phyloP scores from a whole-genome alignment of 2,797 vertebrate genomes.

The Mormyrus hasselquistii region DNA sequence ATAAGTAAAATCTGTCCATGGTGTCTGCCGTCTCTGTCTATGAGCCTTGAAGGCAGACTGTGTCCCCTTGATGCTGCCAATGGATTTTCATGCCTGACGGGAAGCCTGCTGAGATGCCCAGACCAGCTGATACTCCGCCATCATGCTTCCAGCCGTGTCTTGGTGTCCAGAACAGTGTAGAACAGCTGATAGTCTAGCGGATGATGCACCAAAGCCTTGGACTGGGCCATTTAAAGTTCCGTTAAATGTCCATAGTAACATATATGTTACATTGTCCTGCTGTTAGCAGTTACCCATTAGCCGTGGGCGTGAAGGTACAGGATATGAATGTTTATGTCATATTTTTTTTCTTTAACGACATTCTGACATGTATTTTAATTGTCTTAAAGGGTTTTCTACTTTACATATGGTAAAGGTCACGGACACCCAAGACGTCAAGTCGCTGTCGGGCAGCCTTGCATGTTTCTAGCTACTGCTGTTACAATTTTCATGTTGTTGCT shows the following conservation, averaged over 20 bases:
- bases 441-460: not conserved
- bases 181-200: not conserved
- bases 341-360: not conserved
- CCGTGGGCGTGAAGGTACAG: not conserved
- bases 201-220: not conserved
- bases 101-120: not conserved
- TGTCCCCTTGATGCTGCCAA: not conserved
- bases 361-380: not conserved
- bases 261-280: not conserved
- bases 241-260: not conserved
- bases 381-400: not conserved
- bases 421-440: not conserved
- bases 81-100: not conserved
- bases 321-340: not conserved
- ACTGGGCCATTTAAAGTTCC: not conserved
- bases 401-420: not conserved
- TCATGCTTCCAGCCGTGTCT: not conserved
- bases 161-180: not conserved
- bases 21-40: not conserved
- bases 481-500: not conserved
- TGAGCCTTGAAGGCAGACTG: not conserved
- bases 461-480: not conserved
- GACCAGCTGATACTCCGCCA: not conserved
- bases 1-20: not conserved
- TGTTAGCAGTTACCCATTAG: not conserved